Percentiles rank a stretch among this genome's conserved stretches.
Conservation (phyloP, 2,888 invertebrate species). For the Sminthurinus aureus region DNA sequence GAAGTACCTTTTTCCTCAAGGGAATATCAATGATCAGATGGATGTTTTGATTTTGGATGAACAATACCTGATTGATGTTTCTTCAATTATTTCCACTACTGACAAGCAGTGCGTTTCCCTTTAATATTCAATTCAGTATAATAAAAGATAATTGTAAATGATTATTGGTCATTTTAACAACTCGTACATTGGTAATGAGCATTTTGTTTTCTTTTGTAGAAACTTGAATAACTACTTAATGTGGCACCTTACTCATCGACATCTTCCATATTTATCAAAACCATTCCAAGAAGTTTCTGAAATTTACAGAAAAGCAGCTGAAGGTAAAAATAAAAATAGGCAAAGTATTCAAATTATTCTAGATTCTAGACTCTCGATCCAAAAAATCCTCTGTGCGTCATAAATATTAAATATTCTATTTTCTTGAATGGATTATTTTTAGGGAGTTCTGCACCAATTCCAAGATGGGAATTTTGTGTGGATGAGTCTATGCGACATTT, state of each 20-base stretch:
- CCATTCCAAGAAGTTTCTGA: slow-evolving; percentile 61
- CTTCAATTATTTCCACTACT: slow-evolving; percentile 66
- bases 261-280: slow-evolving; percentile 68
- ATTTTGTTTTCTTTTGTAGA: slow-evolving; percentile 60
- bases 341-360: too few relatives aligned
- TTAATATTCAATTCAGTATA: background rate
- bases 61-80: slow-evolving; percentile 67
- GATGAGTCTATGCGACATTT: slow-evolving; percentile 65
- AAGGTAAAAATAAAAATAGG: slow-evolving; percentile 51
- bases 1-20: slow-evolving; percentile 66
- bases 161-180: background rate
- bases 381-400: background rate
- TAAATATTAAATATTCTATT: background rate
- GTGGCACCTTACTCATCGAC: slow-evolving; percentile 68
- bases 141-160: background rate
- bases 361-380: too few relatives aligned
- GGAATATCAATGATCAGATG: slow-evolving; percentile 66
- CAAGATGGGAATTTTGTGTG: slow-evolving; percentile 68
- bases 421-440: too few relatives aligned
- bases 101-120: slow-evolving; percentile 62
- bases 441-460: slow-evolving; percentile 61
- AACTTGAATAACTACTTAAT: slow-evolving; percentile 70
- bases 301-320: slow-evolving; percentile 59
- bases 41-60: slow-evolving; percentile 67
- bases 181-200: background rate